Base-by-base conservation (phyloP, 1,140 invertebrate genomes). In the Diprion similis region DNA sequence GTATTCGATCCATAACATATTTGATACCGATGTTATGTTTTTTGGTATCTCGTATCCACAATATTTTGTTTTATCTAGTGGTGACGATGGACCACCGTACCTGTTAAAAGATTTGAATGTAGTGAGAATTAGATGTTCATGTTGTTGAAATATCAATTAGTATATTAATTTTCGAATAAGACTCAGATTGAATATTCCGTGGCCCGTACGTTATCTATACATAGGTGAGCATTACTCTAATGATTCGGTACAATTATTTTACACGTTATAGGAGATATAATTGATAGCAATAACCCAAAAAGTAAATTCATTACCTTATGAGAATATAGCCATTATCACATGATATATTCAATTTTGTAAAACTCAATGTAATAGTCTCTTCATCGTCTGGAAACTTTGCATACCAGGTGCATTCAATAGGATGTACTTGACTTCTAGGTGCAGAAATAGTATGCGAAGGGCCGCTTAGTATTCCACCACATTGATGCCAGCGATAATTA, bases 341-440 rank as follows among this genome's bases (percentile, higher is more conserved):
- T 65, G 85, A 81, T 18, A 90, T 78, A 19, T 89, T 82, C 10
- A 92, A 72, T 64, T 80, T 80, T 1, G 80, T 82, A 46, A 89
- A 86, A 15, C 87, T 89, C 46, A 96, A 80, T 78, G 90, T 88
- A 71, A 94, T 86, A 75, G 89, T 89, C 24, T 90, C 87, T 18
- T 89, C 90, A 18, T 47, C 71, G 45, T 86, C 78, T 0, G 88
- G 83, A 65, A 88, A 88, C 64, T 85, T 78, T 3, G 91, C 78
- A 51, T 90, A 76, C 94, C 94, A 95, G 1, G 89, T 90, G 84
- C 94, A 95, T 77, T 92, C 91, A 68, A 90, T 76, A 0, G 87
- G 87, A 15, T 82, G 84, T 0, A 83, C 76, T 7, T 83, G 75
- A 73, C 85, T 86, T 67, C 74, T 82, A n/a, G 89, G 89, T 48